Conservation (phyloP, 2,797 vertebrate species). For the Melanotaenia parkinsoni region DNA sequence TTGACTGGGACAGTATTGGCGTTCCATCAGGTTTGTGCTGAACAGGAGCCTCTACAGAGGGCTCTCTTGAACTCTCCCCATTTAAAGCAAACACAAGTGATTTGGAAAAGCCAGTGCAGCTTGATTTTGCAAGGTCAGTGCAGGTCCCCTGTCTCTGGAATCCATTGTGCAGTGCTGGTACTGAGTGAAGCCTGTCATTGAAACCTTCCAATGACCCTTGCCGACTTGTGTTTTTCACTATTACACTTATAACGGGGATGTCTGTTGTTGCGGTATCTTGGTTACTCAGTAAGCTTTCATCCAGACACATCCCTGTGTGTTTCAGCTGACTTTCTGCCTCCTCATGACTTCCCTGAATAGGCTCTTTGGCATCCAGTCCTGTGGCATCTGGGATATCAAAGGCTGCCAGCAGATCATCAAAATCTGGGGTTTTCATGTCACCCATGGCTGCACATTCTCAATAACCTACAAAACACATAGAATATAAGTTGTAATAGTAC, state of each 20-base stretch:
- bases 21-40: conserved; percentile 84
- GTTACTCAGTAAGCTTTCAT: conserved; percentile 85
- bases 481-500: not conserved
- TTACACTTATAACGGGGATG: conserved; percentile 92
- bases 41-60: conserved; percentile 82
- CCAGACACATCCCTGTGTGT: conserved; percentile 87
- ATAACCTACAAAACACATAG: conserved; percentile 65
- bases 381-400: conserved; percentile 99
- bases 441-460: conserved; percentile 90
- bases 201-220: conserved; percentile 89
- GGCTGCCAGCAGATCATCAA: conserved; percentile 97
- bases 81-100: conserved; percentile 89
- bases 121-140: conserved; percentile 75
- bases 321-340: conserved; percentile 90
- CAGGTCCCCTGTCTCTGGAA: conserved; percentile 84
- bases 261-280: conserved; percentile 84
- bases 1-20: conserved; percentile 87
- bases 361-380: conserved; percentile 94
- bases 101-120: conserved; percentile 83
- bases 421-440: conserved; percentile 99
- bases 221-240: conserved; percentile 95
- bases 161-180: conserved; percentile 89
- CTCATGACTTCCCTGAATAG: conserved; percentile 89
- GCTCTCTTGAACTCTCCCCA: conserved; percentile 84
- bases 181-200: conserved; percentile 81